Conservation (phyloP, 1,140 invertebrate genomes). For the Carcinoscorpius rotundicauda region DNA sequence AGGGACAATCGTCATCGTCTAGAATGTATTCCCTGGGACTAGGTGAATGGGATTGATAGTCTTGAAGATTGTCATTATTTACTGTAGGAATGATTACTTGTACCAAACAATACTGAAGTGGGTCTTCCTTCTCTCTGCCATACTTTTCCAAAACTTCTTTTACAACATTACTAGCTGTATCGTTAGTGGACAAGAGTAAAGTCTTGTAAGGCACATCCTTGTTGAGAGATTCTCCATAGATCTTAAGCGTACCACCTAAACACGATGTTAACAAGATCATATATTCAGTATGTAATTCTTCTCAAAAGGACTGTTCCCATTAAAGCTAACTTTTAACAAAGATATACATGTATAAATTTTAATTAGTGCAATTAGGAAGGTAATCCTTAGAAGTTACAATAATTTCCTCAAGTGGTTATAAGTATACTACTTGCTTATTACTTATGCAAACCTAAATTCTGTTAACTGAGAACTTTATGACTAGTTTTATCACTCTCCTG, state of each 20-base stretch:
- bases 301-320: too few species aligned
- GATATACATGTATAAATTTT: neutral
- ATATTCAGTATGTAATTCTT: too few species aligned
- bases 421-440: too few species aligned
- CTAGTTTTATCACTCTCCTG: too few species aligned
- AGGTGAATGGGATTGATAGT: slow-evolving; percentile 17
- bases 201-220: slow-evolving; percentile 98
- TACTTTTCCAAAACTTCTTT: slow-evolving; percentile 96
- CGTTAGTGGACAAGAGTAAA: slow-evolving; percentile 79
- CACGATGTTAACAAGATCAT: neutral
- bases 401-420: too few species aligned
- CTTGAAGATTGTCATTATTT: slow-evolving; percentile 6
- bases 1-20: slow-evolving; percentile 92
- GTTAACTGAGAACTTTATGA: too few species aligned
- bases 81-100: slow-evolving; percentile 46
- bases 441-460: too few species aligned
- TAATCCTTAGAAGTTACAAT: too few species aligned
- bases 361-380: too few species aligned
- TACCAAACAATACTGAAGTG: slow-evolving; percentile 81
- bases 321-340: neutral
- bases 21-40: slow-evolving; percentile 62
- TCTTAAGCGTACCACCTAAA: slow-evolving; percentile 82
- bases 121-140: slow-evolving; percentile 75
- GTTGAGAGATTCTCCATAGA: slow-evolving; percentile 92
- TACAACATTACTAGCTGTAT: slow-evolving; percentile 81